Base-by-base conservation (phyloP, 2,888 invertebrate genomes). In the Gymnoscelis rufifasciata region DNA sequence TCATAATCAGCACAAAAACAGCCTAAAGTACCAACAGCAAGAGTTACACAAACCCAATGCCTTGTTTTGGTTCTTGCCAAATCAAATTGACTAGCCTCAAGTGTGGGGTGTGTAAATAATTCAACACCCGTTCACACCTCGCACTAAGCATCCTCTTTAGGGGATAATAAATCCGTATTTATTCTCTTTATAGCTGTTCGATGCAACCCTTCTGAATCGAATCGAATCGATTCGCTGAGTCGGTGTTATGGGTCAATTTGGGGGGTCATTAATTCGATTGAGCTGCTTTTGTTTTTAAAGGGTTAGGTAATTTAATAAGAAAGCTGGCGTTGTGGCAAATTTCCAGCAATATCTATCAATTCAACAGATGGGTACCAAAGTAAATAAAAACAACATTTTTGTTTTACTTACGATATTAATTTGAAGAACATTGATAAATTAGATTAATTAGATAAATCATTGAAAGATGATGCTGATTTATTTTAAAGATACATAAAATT, bases 151-250 rank as follows among this genome's bases (percentile, higher is more conserved):
- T 51, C 64, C 71, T 74, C 88, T 83, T 80, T 77, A 78, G 86
- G 87, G 88, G 74, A 81, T 83, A 83, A 88, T 88, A 88, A 88
- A 88, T 88, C 86, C 84, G 78, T 86, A 83, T 87, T 87, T 88
- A 83, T 83, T 86, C 83, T 84, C 84, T 84, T 82, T 83, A 83
- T 80, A 79, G 69, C 75, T 71, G 57, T 19, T 10, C 10, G 11
- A 35, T 55, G 52, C 66, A 73, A 78, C 84, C 84, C 73, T 76
- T 73, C 59, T 43, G n/a, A 56, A 83, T 86, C 84, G 66, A 84
- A 84, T 84, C 79, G 74, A 78, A 83, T 82, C 79, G 78, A 83
- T 84, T 78, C 72, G 71, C 68, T 66, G 70, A 58, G 42, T 56
- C 51, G 41, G 27, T 39, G 36, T 57, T 51, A 50, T 35, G 40